Evolutionary conservation across 2,113 vertebrate genomes (phyloP).

Genomic region (Istiophorus platypterus): DNA sequence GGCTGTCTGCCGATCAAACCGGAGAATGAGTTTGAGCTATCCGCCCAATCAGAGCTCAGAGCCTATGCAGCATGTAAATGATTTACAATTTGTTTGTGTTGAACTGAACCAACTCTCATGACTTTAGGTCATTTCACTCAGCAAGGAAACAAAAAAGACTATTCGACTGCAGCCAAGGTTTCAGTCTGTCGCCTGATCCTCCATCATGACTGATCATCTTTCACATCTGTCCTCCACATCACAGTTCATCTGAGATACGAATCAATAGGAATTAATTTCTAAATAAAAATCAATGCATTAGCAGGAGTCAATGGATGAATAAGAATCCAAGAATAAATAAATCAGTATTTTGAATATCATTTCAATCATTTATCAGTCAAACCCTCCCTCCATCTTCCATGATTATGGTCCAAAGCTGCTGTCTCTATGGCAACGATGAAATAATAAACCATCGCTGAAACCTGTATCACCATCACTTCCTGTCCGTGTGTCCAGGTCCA

Average conservation of each 20-base stretch:
- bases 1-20: not conserved
- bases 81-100: constrained; percentile 40
- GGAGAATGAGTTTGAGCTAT: not conserved
- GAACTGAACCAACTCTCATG: too few relatives aligned
- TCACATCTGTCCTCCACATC: too few relatives aligned
- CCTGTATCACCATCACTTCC: constrained; percentile 21
- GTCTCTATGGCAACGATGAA: not conserved
- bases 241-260: too few relatives aligned
- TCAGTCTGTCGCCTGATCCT: too few relatives aligned
- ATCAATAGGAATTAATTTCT: too few relatives aligned
- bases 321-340: too few relatives aligned
- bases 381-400: not conserved
- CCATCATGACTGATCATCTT: too few relatives aligned
- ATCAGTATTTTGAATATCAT: not conserved
- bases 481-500: constrained; percentile 84
- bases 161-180: too few relatives aligned
- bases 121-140: too few relatives aligned
- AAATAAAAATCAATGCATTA: too few relatives aligned
- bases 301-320: too few relatives aligned
- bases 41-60: not conserved
- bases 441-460: not conserved
- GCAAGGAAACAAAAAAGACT: too few relatives aligned
- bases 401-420: not conserved
- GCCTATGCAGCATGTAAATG: not conserved
- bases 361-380: not conserved